Evolutionary conservation across 2,113 vertebrate species (phyloP), one percentile per base, ranked within the genome.

Genomic region (Oncorhynchus masou): DNA sequence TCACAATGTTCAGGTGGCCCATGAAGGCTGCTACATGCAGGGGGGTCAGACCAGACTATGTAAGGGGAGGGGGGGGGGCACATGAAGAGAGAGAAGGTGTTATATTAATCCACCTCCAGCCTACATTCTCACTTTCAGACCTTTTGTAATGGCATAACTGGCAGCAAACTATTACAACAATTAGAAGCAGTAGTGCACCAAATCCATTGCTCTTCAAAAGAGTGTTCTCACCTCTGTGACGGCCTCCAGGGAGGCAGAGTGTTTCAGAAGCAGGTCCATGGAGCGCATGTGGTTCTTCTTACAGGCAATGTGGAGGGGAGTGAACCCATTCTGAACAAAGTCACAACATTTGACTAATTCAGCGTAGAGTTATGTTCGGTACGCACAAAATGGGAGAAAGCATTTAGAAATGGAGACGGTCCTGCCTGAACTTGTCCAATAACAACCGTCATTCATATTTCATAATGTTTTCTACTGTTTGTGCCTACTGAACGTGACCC

Each of bases 21-120:
- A 99, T 99, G 90, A 99, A 99, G 70, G 98, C 91, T 24, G 98
- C 97, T 86, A 99, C 98, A 0, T 99, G 97, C 77, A 99, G 94
- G 15, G 98, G 98, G 0, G 98, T 99, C 87, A 99, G 91, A 80
- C 98, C 98, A 0, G 98, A 99, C 98, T 99, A 11, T 45, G 9
- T 45, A 85, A 81, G 39, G 16, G 48, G n/a, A 34, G 25, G 27
- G 4, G 27, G 25, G 34, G 25, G 27, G 22, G 39, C 49, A 51
- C 15, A 15, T 51, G 15, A 54, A 57, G 27, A 67, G 13, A 68
- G 4, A 68, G 70, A 5, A 7, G 59, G 59, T n/a, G 9, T 62
- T 22, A 62, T 62, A 62, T 16, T 11, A 62, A 13, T 8, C n/a
- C 59, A 62, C 22, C 19, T 24, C n/a, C n/a, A 22, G 70, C 1